A percentile compares a stretch with the other conserved stretches of the same genome.
phyloP scores from a whole-genome alignment of 2,797 vertebrate species.

The Neosalanx taihuensis region DNA sequence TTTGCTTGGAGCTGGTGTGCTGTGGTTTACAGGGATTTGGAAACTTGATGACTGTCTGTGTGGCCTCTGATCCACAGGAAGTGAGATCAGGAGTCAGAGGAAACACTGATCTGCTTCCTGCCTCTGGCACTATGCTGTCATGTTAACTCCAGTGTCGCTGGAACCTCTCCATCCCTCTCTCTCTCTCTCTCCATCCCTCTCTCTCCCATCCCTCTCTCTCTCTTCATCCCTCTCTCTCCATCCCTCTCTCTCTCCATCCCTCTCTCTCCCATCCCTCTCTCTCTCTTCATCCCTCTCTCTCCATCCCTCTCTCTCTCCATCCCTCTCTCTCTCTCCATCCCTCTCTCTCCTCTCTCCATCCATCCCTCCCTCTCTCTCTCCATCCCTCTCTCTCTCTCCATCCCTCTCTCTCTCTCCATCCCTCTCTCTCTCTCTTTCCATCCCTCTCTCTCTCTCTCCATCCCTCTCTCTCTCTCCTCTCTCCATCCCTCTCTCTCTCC shows the following conservation, averaged over 20 bases:
- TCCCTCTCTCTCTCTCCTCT: background rate
- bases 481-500: too few species aligned
- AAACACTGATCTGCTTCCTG: slow-evolving; percentile 2
- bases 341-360: slow-evolving; percentile 3
- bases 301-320: background rate
- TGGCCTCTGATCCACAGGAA: background rate
- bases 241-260: background rate
- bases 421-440: slow-evolving; percentile 2
- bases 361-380: slow-evolving; percentile 8
- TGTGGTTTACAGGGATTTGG: background rate
- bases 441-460: background rate
- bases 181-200: background rate
- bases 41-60: background rate
- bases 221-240: background rate
- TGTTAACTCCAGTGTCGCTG: background rate
- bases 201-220: background rate
- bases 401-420: slow-evolving; percentile 8
- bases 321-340: slow-evolving; percentile 7
- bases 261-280: background rate
- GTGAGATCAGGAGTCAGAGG: background rate
- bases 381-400: slow-evolving; percentile 8
- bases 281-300: background rate
- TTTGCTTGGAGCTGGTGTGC: too few species aligned
- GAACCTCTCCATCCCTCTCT: background rate
- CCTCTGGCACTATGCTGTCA: background rate